Percentiles rank a stretch among this genome's conserved stretches.
Evolutionary conservation across 1,140 invertebrate species (phyloP).

Genomic region (Drosophila orena): DNA sequence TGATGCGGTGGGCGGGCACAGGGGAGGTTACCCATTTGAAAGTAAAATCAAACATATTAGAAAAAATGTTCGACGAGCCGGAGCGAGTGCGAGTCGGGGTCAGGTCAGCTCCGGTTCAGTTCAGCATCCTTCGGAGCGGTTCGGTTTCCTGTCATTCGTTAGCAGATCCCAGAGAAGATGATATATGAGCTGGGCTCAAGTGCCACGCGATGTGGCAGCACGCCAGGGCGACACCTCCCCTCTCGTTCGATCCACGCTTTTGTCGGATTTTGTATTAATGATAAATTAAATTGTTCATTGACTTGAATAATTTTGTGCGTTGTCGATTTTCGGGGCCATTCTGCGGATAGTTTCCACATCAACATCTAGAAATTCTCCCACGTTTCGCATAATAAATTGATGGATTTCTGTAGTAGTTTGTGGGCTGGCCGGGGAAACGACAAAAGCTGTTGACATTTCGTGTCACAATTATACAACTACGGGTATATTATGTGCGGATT

Average conservation of each 20-base stretch:
- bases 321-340: constrained; percentile 59
- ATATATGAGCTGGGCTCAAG: constrained; percentile 82
- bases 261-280: constrained; percentile 83
- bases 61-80: constrained; percentile 59
- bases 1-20: constrained; percentile 1
- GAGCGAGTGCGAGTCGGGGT: constrained; percentile 15
- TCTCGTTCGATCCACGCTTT: neutral
- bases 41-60: constrained; percentile 82
- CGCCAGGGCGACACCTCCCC: constrained; percentile 70
- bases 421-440: constrained; percentile 4
- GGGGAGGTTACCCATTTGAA: constrained; percentile 71
- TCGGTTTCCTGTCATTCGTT: constrained; percentile 50
- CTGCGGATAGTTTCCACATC: constrained; percentile 56
- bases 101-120: constrained; percentile 14
- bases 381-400: constrained; percentile 67
- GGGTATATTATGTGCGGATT: constrained; percentile 68
- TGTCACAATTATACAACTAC: constrained; percentile 66
- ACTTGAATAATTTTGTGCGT: constrained; percentile 82
- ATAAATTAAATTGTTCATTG: constrained; percentile 84
- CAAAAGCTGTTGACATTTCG: constrained; percentile 36
- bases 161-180: constrained; percentile 67
- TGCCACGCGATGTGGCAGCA: constrained; percentile 75
- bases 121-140: constrained; percentile 12
- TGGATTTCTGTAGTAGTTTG: constrained; percentile 56
- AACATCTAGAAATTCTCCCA: neutral